Conservation (phyloP, 2,888 invertebrate genomes). For the Strigamia maritima region DNA sequence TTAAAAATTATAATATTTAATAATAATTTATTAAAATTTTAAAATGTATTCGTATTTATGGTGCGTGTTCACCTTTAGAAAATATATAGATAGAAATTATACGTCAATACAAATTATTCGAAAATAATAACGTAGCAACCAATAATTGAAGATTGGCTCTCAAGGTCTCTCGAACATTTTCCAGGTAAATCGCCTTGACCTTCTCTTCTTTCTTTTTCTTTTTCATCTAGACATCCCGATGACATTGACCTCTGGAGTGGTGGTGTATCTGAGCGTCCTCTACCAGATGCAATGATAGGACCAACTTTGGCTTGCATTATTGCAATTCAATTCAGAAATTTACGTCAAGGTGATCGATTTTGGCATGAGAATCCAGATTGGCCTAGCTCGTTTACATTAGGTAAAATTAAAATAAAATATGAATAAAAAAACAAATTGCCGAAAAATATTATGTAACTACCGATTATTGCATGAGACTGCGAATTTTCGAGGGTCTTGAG, state of each 20-base stretch:
- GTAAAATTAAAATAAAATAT: constrained; percentile 47
- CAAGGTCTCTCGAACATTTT: not conserved
- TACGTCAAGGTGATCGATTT: constrained; percentile 79
- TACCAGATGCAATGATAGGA: constrained; percentile 88
- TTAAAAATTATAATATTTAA: no score
- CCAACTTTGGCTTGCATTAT: constrained; percentile 90
- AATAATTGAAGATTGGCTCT: not conserved
- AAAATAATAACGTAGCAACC: not conserved
- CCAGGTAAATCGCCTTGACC: constrained; percentile 9
- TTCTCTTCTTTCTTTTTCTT: constrained; percentile 38
- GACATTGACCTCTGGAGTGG: constrained; percentile 95
- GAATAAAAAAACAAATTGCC: no score
- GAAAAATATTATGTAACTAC: no score
- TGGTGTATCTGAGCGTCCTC: constrained; percentile 83
- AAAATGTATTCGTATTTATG: not conserved
- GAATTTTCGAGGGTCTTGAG: no score
- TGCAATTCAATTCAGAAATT: constrained; percentile 81
- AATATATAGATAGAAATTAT: not conserved
- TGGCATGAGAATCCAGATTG: constrained; percentile 92
- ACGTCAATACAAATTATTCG: not conserved
- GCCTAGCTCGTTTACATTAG: constrained; percentile 80
- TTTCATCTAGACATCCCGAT: constrained; percentile 66
- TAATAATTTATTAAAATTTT: no score
- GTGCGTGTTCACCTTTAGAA: not conserved
- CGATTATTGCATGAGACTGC: no score